Conservation (phyloP, 2,797 vertebrate species). For the Tamandua tetradactyla region DNA sequence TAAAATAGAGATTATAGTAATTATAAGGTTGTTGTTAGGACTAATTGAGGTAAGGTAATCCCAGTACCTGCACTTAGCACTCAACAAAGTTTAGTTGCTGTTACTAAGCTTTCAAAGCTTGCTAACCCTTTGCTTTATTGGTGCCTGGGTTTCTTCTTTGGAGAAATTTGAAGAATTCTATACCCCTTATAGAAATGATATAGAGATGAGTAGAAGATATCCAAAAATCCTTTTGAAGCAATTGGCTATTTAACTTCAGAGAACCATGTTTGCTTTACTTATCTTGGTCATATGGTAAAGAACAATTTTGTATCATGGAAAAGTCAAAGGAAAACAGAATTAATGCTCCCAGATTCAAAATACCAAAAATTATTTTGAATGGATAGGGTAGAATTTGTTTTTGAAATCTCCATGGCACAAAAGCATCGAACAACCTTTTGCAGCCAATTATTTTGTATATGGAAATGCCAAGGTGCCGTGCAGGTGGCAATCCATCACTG, state of each 20-base stretch:
- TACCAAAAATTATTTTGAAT: not conserved
- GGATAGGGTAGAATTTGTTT: slow-evolving; percentile 49
- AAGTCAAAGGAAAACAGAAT: slow-evolving; percentile 40
- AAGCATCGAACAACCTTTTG: slow-evolving; percentile 13
- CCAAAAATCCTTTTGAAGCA: not conserved
- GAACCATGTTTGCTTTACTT: not conserved
- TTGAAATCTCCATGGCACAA: slow-evolving; percentile 21
- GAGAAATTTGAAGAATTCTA: slow-evolving; percentile 25
- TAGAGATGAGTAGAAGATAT: slow-evolving; percentile 9
- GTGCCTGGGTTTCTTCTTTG: slow-evolving; percentile 1
- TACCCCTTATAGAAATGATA: slow-evolving; percentile 8
- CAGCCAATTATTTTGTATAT: slow-evolving; percentile 64
- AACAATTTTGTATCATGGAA: not conserved
- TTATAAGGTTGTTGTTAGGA: not conserved
- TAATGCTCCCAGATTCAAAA: not conserved
- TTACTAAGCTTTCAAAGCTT: not conserved
- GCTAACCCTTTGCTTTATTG: not conserved
- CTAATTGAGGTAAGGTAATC: not conserved
- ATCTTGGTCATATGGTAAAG: not conserved
- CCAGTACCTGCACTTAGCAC: not conserved
- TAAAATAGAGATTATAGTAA: not conserved
- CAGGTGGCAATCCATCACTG: slow-evolving; percentile 57
- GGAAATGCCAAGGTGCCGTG: slow-evolving; percentile 56
- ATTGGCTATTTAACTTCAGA: not conserved
- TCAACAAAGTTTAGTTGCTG: not conserved